A percentile compares a stretch with the other conserved stretches of the same genome.
phyloP scores from a whole-genome alignment of 2,113 vertebrate genomes.

The Syngnathoides biaculeatus region DNA sequence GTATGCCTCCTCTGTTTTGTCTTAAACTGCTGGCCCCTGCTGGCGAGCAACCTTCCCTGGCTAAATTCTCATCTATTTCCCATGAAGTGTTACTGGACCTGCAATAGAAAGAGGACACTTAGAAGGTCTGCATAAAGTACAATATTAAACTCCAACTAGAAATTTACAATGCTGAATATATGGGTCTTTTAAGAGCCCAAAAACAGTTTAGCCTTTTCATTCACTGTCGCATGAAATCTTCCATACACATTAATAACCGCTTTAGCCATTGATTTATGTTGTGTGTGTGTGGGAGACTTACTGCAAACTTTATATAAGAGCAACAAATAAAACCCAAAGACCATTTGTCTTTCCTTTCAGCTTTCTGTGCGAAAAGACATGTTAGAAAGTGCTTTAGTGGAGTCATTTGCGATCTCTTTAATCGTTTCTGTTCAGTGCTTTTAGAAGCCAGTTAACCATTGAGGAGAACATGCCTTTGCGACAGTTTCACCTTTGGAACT shows the following conservation, averaged over 20 bases:
- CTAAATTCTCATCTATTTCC: constrained; percentile 13
- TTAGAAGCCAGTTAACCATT: constrained; percentile 49
- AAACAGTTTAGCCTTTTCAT: background rate
- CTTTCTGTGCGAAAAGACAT: constrained; percentile 1
- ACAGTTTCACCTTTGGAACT: constrained; percentile 62
- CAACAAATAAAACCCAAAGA: background rate
- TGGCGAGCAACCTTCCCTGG: constrained; percentile 8
- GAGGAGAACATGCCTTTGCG: constrained; percentile 37
- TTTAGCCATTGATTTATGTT: background rate
- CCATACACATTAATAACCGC: background rate
- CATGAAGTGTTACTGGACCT: constrained; percentile 1
- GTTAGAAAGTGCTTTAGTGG: constrained; percentile 19
- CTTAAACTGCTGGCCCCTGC: constrained; percentile 15
- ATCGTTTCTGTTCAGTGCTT: constrained; percentile 29
- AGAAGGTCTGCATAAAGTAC: background rate
- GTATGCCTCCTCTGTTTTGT: constrained; percentile 11
- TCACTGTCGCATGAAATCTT: background rate
- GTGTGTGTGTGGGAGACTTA: background rate
- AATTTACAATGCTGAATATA: background rate
- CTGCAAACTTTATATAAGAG: background rate
- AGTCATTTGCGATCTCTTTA: constrained; percentile 42
- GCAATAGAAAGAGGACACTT: background rate
- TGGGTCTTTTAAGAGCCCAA: background rate
- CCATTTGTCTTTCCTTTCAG: background rate
- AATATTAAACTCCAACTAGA: background rate